Percentiles rank a stretch among this genome's conserved stretches.
Evolutionary conservation across 2,113 vertebrate species (phyloP).

Genomic region (Ammodramus savannarum): DNA sequence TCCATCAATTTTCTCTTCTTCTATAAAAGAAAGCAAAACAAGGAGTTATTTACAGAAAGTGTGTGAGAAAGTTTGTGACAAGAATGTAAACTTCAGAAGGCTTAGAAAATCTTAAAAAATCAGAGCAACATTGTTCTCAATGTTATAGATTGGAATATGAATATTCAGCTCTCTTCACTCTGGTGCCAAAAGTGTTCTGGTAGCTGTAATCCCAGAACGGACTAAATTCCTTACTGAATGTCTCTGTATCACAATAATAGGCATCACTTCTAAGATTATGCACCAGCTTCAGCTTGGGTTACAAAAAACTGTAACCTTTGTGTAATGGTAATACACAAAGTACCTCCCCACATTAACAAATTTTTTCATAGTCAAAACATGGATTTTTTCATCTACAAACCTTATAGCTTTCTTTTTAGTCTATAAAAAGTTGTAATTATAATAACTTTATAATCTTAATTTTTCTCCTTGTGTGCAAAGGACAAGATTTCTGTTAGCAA

Average conservation of each 20-base stretch:
- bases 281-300: not conserved
- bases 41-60: no score
- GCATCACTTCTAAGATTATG: not conserved
- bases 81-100: no score
- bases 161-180: not conserved
- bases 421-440: not conserved
- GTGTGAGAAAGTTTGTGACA: no score
- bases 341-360: not conserved
- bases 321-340: not conserved
- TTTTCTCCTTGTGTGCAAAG: rapidly evolving
- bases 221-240: not conserved
- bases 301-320: not conserved
- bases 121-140: not conserved
- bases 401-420: not conserved
- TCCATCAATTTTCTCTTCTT: no score
- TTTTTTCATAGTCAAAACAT: not conserved
- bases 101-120: no score
- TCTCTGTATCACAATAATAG: not conserved
- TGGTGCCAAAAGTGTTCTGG: not conserved
- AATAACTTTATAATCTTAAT: not conserved
- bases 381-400: not conserved
- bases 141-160: not conserved
- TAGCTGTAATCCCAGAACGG: not conserved
- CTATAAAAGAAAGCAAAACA: no score
- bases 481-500: not conserved